A percentile compares a stretch with the other conserved stretches of the same genome.
Evolutionary conservation across 2,888 invertebrate genomes (phyloP).

Genomic region (Tiliacea citrago): DNA sequence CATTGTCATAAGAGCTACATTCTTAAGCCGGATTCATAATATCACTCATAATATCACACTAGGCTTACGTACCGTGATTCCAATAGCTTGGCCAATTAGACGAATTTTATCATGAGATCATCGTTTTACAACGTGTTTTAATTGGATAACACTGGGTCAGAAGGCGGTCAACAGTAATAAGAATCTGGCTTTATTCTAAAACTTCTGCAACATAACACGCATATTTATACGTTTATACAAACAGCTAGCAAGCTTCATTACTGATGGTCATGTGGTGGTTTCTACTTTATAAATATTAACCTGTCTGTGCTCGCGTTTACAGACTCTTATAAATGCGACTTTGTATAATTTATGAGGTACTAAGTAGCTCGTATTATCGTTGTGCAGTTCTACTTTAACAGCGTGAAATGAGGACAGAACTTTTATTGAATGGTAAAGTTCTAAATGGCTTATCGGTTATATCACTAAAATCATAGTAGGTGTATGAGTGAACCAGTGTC

Average conservation of each 20-base stretch:
- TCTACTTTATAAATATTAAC: conserved; percentile 17
- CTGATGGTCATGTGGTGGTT: not conserved
- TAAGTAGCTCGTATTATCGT: conserved; percentile 2
- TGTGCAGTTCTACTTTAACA: not conserved
- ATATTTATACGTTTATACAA: conserved; percentile 7
- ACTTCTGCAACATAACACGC: not conserved
- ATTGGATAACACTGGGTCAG: not conserved
- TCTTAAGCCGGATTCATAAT: not conserved
- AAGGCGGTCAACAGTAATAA: not conserved
- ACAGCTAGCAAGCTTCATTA: conserved; percentile 16
- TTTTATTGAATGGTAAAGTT: too few species aligned
- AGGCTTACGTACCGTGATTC: not conserved
- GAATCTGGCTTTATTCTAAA: not conserved
- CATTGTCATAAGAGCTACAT: not conserved
- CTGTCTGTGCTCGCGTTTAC: not conserved
- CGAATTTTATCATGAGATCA: not conserved
- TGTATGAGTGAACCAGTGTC: too few species aligned
- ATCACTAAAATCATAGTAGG: too few species aligned
- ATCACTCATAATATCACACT: not conserved
- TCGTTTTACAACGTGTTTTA: not conserved
- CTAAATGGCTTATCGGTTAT: too few species aligned
- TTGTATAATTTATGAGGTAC: conserved; percentile 32
- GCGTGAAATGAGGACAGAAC: not conserved
- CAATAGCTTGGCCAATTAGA: not conserved
- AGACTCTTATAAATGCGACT: conserved; percentile 19